A percentile compares a stretch with the other conserved stretches of the same genome.
Evolutionary conservation across 2,888 invertebrate genomes (phyloP).

Genomic region (Galeopsomyia nigrocyanea): DNA sequence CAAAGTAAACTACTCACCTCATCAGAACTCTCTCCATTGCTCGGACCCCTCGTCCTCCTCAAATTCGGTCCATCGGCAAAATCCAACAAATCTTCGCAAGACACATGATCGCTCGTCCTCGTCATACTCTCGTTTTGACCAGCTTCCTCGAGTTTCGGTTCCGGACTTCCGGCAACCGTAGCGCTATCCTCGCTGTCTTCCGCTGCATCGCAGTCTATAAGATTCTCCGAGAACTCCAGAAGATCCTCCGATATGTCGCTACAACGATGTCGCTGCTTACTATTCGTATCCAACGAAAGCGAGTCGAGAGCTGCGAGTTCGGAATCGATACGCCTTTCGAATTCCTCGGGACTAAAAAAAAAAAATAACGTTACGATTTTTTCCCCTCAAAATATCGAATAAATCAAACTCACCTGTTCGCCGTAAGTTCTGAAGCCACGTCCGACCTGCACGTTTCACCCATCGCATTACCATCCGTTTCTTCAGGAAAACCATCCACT

Average conservation of each 20-base stretch:
- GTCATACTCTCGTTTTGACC: conserved; percentile 45
- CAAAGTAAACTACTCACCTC: conserved; percentile 76
- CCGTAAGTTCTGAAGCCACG: conserved; percentile 52
- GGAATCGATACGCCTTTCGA: conserved; percentile 76
- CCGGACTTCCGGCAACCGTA: conserved; percentile 30
- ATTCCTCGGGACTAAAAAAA: conserved; percentile 67
- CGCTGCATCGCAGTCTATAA: conserved; percentile 53
- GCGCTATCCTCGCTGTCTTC: conserved; percentile 45
- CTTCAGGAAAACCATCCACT: conserved; percentile 55
- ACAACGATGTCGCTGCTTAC: conserved; percentile 57
- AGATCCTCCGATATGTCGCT: conserved; percentile 64
- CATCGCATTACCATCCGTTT: not conserved
- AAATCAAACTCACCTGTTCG: conserved; percentile 57
- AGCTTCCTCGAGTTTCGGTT: conserved; percentile 22
- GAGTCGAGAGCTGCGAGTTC: conserved; percentile 75
- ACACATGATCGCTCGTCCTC: conserved; percentile 82
- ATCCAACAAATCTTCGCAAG: conserved; percentile 91
- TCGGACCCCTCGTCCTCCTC: conserved; percentile 80
- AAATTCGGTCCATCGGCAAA: conserved; percentile 85
- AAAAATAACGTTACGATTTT: not conserved
- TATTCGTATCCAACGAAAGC: conserved; percentile 56
- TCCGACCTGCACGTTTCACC: conserved; percentile 35
- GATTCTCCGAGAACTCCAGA: conserved; percentile 63
- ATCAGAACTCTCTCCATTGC: conserved; percentile 83
- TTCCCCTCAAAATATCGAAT: not conserved